A percentile compares a stretch with the other conserved stretches of the same genome.
These are phyloP conservation scores for Eulemur mongoz DNA, from an alignment of 2,797 vertebrate genomes.

Conservation along the genomic window DNA sequence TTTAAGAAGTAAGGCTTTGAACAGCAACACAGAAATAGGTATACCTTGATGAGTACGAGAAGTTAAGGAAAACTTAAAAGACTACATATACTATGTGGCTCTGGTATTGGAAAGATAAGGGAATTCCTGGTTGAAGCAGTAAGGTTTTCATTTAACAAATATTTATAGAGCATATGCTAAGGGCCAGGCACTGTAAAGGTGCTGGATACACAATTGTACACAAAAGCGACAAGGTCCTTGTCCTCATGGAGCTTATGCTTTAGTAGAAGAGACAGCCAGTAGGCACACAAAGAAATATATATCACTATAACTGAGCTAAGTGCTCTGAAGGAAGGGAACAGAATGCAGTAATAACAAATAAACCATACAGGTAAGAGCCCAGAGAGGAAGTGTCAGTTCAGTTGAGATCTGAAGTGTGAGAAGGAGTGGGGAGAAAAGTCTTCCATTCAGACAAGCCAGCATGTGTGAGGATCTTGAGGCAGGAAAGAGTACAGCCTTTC, in stretches of 20 bases:
- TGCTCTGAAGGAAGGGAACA: background rate
- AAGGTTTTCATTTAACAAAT: constrained; percentile 9
- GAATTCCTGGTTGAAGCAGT: background rate
- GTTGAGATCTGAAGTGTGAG: background rate
- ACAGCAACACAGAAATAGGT: background rate
- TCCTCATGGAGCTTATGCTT: background rate
- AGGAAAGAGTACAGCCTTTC: background rate
- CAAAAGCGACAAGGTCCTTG: background rate
- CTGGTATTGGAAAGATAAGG: background rate
- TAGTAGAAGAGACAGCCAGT: background rate
- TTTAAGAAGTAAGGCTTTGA: background rate
- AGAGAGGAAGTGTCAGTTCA: background rate
- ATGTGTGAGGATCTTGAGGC: background rate
- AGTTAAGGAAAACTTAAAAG: background rate
- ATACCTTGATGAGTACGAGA: background rate
- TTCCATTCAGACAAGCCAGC: background rate
- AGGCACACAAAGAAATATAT: background rate
- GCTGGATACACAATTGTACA: background rate
- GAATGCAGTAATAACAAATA: background rate
- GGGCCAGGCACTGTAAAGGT: background rate
- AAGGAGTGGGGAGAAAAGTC: background rate
- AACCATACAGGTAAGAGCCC: background rate
- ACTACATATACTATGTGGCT: background rate
- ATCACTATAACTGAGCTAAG: background rate
- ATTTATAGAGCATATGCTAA: background rate